Conservation (phyloP, 2,888 invertebrate genomes). For the Pinctada fucata region DNA sequence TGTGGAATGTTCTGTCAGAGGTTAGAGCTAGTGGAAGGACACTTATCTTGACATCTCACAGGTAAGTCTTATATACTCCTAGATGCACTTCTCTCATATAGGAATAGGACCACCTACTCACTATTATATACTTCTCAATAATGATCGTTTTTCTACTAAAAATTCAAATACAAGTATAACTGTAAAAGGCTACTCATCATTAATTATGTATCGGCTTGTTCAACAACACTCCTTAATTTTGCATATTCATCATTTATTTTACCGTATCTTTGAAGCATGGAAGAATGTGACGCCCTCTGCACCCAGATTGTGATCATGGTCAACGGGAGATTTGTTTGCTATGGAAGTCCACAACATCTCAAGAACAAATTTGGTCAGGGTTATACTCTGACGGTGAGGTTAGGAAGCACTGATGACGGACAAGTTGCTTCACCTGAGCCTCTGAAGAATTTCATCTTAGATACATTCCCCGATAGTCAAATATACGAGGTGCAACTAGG, state of each 20-base stretch:
- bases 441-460: conserved; percentile 77
- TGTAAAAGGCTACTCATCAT: no score
- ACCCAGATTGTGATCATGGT: conserved; percentile 87
- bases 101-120: background rate
- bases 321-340: conserved; percentile 84
- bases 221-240: no score
- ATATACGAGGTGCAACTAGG: conserved; percentile 85
- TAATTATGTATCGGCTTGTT: background rate
- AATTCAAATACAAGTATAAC: no score
- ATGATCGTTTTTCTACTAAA: no score
- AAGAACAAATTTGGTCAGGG: conserved; percentile 85
- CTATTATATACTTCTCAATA: no score
- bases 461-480: conserved; percentile 80
- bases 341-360: conserved; percentile 85
- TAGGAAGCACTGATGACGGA: conserved; percentile 52
- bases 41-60: conserved; percentile 86
- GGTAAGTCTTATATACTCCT: conserved; percentile 53
- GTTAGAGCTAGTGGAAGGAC: conserved; percentile 84
- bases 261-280: conserved; percentile 82
- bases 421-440: conserved; percentile 56
- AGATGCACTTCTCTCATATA: background rate
- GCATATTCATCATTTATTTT: no score
- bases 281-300: conserved; percentile 90
- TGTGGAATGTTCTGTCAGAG: conserved; percentile 81
- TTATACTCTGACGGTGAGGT: conserved; percentile 81